Base-by-base conservation (phyloP, 2,888 invertebrate genomes). In the Polyploca ridens region DNA sequence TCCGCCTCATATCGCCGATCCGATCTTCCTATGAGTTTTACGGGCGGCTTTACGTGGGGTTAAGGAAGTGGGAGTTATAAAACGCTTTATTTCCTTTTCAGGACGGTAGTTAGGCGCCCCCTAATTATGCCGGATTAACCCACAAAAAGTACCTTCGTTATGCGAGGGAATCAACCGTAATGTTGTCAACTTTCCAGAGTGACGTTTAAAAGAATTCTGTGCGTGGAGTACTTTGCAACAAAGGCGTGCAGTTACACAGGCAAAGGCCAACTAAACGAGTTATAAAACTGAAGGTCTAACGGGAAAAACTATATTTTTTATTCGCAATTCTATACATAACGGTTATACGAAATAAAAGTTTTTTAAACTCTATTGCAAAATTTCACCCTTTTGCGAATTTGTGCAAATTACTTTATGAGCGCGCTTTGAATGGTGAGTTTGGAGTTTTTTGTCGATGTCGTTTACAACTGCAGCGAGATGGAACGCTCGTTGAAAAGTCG, bases 21-120 rank as follows among this genome's bases (percentile, higher is more conserved):
- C 93, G 91, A 93, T 93, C 94, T 93, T 90, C 85, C 88, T 90
- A 89, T 89, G 90, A 91, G 90, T 91, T 93, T 93, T 92, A 94
- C 91, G 87, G 88, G 77, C 82, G 90, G 91, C 89, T 91, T 91
- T 91, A 90, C 87, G 85, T 86, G 80, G 92, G 93, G 90, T 90
- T 91, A 89, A 92, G 87, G 90, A 92, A 91, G 89, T 89, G 86
- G 80, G 79, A 87, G 91, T 90, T 91, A 93, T 93, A 93, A 93
- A 93, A 93, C 91, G 89, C 89, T 91, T 93, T 91, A 93, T 91
- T 91, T 91, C 92, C 91, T 93, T 89, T 89, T 87, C 86, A 83
- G 88, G 84, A 74, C 83, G 83, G 83, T 78, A 83, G 78, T 84
- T 87, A 84, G 81, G 79, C 79, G 77, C 80, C 82, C 85, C 87